These are phyloP conservation scores for Xiphias gladius DNA, from an alignment of 2,113 vertebrate genomes.

Conservation along the genomic window DNA sequence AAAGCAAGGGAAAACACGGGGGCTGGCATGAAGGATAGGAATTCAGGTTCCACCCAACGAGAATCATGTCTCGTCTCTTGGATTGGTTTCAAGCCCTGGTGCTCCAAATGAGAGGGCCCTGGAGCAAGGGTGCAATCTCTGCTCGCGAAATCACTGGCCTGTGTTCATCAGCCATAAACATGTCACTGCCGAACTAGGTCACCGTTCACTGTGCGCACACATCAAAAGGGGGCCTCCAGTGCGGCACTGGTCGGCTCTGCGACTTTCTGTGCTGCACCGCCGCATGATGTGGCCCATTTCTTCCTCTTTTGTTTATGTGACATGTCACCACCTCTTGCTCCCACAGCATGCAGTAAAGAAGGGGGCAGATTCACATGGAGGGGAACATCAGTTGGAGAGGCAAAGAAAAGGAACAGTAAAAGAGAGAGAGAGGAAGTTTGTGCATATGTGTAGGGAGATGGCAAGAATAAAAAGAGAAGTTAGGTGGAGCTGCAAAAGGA, in stretches of 20 bases:
- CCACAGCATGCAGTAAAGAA: constrained; percentile 15
- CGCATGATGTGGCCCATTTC: constrained; percentile 55
- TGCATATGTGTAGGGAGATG: not conserved
- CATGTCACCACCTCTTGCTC: constrained; percentile 59
- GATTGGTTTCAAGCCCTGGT: constrained; percentile 58
- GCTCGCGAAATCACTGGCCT: constrained; percentile 78
- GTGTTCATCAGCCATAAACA: constrained; percentile 82
- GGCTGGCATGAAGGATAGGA: constrained; percentile 37
- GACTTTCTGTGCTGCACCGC: constrained; percentile 58
- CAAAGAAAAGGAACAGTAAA: constrained; percentile 6
- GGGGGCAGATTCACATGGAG: not conserved
- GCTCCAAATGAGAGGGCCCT: constrained; percentile 77
- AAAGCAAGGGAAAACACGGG: constrained; percentile 31
- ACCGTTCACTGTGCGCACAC: constrained; percentile 67
- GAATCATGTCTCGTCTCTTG: constrained; percentile 63
- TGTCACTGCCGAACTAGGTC: constrained; percentile 82
- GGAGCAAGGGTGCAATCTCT: constrained; percentile 77
- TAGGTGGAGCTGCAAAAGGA: not conserved
- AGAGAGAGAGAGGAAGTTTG: constrained; percentile 20
- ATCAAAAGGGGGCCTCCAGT: constrained; percentile 68
- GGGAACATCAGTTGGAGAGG: not conserved
- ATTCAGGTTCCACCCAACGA: constrained; percentile 54
- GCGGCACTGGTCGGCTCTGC: constrained; percentile 28
- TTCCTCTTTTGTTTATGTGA: constrained; percentile 51
- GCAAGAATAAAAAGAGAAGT: constrained; percentile 9